These are phyloP conservation scores for Tenebrio molitor DNA, from an alignment of 1,140 invertebrate genomes.

Conservation along the genomic window DNA sequence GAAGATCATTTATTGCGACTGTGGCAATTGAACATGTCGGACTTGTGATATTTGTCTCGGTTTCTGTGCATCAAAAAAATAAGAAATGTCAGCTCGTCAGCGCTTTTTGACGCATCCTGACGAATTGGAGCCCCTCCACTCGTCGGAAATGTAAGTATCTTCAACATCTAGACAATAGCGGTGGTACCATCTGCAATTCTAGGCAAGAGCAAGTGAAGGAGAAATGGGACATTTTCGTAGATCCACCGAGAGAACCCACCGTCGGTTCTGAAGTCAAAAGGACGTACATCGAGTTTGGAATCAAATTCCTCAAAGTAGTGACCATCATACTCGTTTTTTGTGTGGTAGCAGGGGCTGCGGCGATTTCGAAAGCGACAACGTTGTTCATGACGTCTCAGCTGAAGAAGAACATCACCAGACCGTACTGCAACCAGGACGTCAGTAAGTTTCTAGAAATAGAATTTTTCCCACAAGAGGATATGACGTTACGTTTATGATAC, in stretches of 20 bases:
- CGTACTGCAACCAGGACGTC: slow-evolving; percentile 85
- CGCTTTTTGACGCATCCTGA: neutral
- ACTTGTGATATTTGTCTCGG: neutral
- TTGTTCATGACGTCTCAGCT: slow-evolving; percentile 94
- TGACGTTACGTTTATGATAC: slow-evolving; percentile 10
- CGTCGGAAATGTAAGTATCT: slow-evolving; percentile 1
- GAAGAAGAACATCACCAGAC: slow-evolving; percentile 77
- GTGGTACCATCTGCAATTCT: neutral
- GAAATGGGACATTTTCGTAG: slow-evolving; percentile 91
- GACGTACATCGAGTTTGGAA: slow-evolving; percentile 83
- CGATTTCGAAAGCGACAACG: slow-evolving; percentile 86
- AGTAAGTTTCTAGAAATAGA: slow-evolving; percentile 64
- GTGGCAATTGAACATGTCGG: too few relatives aligned
- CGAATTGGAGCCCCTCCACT: slow-evolving; percentile 1
- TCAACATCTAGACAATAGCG: neutral
- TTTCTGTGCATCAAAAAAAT: neutral
- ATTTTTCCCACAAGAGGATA: slow-evolving; percentile 5
- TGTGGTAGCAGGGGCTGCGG: slow-evolving; percentile 83
- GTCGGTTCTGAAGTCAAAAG: slow-evolving; percentile 88
- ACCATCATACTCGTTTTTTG: slow-evolving; percentile 86
- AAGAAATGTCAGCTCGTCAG: slow-evolving; percentile 11
- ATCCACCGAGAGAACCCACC: slow-evolving; percentile 86
- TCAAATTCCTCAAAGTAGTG: slow-evolving; percentile 85
- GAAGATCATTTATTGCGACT: too few relatives aligned
- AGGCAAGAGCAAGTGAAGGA: neutral